Conservation (phyloP, 2,797 vertebrate species). For the Pipistrellus pygmaeus region DNA sequence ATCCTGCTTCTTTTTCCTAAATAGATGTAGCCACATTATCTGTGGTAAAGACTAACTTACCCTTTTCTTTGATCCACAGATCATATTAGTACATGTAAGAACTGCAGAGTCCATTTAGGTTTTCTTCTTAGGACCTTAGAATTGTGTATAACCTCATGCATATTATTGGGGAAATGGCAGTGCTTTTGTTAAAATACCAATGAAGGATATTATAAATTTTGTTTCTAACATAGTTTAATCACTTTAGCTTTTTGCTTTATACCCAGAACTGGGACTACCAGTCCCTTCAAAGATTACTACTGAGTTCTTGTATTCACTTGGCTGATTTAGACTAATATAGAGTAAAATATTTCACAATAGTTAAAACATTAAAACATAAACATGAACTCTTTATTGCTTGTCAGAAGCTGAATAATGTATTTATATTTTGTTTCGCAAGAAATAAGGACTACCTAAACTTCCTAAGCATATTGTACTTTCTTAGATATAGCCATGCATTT, state of each 20-base stretch:
- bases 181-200: constrained; percentile 8
- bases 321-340: background rate
- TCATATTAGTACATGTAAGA: background rate
- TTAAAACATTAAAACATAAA: background rate
- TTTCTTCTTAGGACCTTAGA: constrained; percentile 16
- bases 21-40: background rate
- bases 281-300: background rate
- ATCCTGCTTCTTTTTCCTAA: background rate
- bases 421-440: background rate
- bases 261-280: background rate
- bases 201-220: background rate
- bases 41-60: background rate
- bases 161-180: background rate
- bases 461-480: background rate
- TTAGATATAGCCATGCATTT: background rate
- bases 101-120: background rate
- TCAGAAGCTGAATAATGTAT: background rate
- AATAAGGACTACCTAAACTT: background rate
- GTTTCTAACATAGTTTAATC: background rate
- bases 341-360: constrained; percentile 30
- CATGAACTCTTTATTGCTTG: background rate
- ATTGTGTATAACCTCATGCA: background rate
- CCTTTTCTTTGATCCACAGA: constrained; percentile 1
- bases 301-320: constrained; percentile 34
- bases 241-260: background rate